Base-by-base conservation (phyloP, 2,888 invertebrate species). In the Drosophila tanythrix region DNA sequence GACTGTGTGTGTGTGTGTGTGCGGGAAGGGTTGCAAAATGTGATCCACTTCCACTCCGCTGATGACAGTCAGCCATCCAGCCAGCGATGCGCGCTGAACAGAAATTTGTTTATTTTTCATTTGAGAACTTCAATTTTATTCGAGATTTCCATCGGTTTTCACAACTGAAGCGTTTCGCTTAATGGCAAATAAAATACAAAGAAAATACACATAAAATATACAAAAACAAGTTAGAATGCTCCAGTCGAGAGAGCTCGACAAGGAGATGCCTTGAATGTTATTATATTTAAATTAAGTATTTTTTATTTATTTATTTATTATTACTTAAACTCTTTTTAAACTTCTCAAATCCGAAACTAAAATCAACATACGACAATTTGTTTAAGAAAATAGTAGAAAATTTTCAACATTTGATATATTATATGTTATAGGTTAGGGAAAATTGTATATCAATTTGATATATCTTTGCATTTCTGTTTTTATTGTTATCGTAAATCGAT, bases 101-200 rank as follows among this genome's bases (percentile, higher is more conserved):
- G 48, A 76, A 65, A 74, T 72, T 88, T 90, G 90, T 90, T 88
- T 89, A 79, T 74, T 85, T 89, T 89, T 67, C 81, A 90, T 88
- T 90, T 83, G 78, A 76, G 29, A 74, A 82, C 81, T 68, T 86
- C 70, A 68, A 83, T 79, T 76, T 68, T 57, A 50, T 69, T 63
- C 53, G 36, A 66, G 77, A 87, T 77, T 82, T 74, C 33, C 74
- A 80, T 70, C 72, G 40, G 13, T 61, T 66, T 74, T 69, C 51
- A 66, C 56, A 63, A 67, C 58, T 69, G 69, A 81, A 74, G 79
- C 81, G 69, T 56, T 50, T 48, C 64, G 11, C 25, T 25, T 46
- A 63, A 72, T 53, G 35, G 11, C 35, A 52, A 53, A 55, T 50
- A 59, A 62, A 65, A 48, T 11, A 58, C 35, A 52, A 53, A 55